Percentiles rank a stretch among this genome's conserved stretches.
Conservation (phyloP, 2,797 vertebrate genomes). For the Peromyscus nudipes region DNA sequence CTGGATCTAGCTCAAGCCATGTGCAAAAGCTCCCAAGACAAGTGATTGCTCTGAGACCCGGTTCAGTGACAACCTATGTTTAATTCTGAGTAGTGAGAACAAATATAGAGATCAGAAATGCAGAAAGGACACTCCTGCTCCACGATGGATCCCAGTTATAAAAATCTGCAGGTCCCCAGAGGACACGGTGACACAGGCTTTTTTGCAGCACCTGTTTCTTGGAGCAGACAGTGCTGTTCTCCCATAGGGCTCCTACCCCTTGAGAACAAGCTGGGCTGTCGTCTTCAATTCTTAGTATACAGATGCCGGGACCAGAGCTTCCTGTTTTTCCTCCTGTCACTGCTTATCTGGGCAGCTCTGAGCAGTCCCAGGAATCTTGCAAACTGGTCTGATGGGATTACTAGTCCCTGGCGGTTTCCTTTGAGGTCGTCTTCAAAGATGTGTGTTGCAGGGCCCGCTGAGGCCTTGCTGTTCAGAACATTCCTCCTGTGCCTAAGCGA, state of each 20-base stretch:
- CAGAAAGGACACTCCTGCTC: background rate
- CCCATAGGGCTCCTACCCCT: background rate
- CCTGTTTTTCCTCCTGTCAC: conserved; percentile 78
- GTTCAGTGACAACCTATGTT: background rate
- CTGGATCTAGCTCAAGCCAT: background rate
- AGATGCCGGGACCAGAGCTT: conserved; percentile 66
- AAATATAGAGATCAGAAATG: background rate
- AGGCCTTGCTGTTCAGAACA: background rate
- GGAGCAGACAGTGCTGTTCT: background rate
- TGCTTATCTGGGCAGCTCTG: conserved; percentile 80
- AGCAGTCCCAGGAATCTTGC: conserved; percentile 82
- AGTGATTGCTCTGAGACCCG: background rate
- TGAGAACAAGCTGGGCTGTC: background rate
- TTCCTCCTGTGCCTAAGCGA: background rate
- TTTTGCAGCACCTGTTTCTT: background rate
- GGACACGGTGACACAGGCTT: background rate
- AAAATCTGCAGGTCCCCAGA: background rate
- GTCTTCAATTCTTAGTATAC: background rate
- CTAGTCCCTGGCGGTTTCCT: conserved; percentile 39
- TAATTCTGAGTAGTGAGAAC: background rate
- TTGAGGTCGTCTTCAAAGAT: conserved; percentile 18
- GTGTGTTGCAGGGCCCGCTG: background rate
- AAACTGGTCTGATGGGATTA: conserved; percentile 43
- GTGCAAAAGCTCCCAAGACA: background rate
- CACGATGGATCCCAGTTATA: background rate